Base-by-base conservation (phyloP, 2,113 vertebrate genomes). In the Daphoenositta chrysoptera region DNA sequence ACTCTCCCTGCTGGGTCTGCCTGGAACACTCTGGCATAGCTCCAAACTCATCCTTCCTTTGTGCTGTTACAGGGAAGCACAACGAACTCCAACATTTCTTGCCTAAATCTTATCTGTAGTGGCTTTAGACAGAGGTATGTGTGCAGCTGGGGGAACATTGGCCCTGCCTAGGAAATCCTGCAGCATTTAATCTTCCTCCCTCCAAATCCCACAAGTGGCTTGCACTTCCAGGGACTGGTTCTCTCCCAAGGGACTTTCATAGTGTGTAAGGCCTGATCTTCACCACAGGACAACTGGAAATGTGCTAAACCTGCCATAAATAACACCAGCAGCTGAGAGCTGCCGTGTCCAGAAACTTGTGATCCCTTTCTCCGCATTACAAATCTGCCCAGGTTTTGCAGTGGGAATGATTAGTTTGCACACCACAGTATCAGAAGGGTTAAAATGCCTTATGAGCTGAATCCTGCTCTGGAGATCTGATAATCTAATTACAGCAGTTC, bases 401-500 rank as follows among this genome's bases (percentile, higher is more conserved):
- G 31, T 7, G 45, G 50, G 21, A 21, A 17, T 5, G 1, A 54
- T 63, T 44, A 10, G 2, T 66, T 78, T 64, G 80, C 31, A 66
- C 0, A 0, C 10, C n/a, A 19, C 1, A 0, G 10, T 66, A 33
- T 75, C 22, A 78, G 64, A 45, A 83, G 65, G 27, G 73, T 85
- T 96, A 93, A 96, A 89, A 89, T 26, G 17, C n/a, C 9, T 79
- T 85, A 10, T 48, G 53, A 57, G 44, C 42, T 2, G 27, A 81
- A 78, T 89, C 56, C n/a, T 83, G 37, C 56, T 56, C 24, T 76
- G 57, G 58, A 91, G 70, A 92, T 88, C 75, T 86, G 90, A 92
- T 77, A 88, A 87, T 60, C 45, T 95, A 89, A 96, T 94, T 87
- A 71, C 37, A 64, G 48, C 44, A 45, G 66, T 48, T 82, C 57